phyloP scores from a whole-genome alignment of 1,140 invertebrate species.

The Latrodectus geometricus region DNA sequence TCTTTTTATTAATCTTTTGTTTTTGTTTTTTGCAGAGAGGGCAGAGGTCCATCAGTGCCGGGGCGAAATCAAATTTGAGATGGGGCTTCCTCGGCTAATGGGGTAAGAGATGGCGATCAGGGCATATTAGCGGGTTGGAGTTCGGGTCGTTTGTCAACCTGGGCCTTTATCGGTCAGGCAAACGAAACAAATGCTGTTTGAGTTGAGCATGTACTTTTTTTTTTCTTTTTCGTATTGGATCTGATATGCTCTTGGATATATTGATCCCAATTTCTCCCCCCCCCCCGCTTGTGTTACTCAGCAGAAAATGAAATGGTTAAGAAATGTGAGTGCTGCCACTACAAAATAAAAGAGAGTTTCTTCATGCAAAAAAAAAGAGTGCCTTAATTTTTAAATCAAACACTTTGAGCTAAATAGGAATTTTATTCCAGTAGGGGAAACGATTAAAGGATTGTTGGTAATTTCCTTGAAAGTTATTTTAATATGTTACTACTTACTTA shows the following conservation, averaged over 20 bases:
- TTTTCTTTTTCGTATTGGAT: not conserved
- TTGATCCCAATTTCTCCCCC: not conserved
- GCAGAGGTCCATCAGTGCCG: slow-evolving; percentile 33
- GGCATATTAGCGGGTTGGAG: slow-evolving; percentile 53
- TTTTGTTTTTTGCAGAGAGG: not conserved
- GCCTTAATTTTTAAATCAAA: too few species aligned
- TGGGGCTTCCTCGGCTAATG: slow-evolving; percentile 53
- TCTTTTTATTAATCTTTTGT: not conserved
- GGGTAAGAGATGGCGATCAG: slow-evolving; percentile 58
- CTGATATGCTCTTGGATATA: too few species aligned
- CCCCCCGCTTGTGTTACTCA: not conserved
- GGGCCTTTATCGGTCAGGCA: slow-evolving; percentile 22
- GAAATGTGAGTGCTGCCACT: too few species aligned
- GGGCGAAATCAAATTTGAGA: slow-evolving; percentile 56
- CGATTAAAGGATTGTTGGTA: too few species aligned
- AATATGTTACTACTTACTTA: too few species aligned
- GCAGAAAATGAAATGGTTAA: too few species aligned
- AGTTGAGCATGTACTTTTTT: not conserved
- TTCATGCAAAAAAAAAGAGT: too few species aligned
- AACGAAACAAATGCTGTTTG: slow-evolving; percentile 37
- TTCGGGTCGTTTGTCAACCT: slow-evolving; percentile 57
- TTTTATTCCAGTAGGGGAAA: too few species aligned
- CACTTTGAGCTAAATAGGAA: too few species aligned
- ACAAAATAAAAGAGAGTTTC: too few species aligned
- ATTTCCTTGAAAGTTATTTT: too few species aligned